Percentiles rank a stretch among this genome's conserved stretches.
Evolutionary conservation across 2,113 vertebrate species (phyloP).

Genomic region (Sakesphorus luctuosus): DNA sequence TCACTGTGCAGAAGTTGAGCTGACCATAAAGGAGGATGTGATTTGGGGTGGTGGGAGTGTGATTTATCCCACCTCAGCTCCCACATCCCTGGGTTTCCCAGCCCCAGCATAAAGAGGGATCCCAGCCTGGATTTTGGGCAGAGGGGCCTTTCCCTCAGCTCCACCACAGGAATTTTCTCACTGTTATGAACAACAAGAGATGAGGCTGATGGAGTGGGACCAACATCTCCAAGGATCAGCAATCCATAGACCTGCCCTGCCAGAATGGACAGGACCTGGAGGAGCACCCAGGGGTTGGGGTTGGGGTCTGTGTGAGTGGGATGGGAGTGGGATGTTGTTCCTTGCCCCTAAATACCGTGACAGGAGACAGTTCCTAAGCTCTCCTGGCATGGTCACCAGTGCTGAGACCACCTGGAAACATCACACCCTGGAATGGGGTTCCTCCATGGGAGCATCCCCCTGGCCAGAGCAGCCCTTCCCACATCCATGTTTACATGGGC

Average conservation of each 20-base stretch:
- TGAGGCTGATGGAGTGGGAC: background rate
- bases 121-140: background rate
- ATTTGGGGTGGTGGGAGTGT: background rate
- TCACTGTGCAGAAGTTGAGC: background rate
- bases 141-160: accelerated
- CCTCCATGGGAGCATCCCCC: background rate
- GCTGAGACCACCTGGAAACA: background rate
- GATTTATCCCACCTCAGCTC: background rate
- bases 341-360: background rate
- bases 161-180: background rate
- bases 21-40: accelerated
- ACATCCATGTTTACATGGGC: accelerated
- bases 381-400: background rate
- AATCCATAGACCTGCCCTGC: background rate
- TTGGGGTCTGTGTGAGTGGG: accelerated
- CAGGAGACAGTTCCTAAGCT: background rate
- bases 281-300: background rate
- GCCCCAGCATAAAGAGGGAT: background rate
- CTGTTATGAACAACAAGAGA: background rate
- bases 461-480: background rate
- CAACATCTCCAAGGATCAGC: accelerated
- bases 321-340: accelerated
- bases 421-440: accelerated
- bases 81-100: background rate
- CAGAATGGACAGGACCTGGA: accelerated